Conservation (phyloP, 1,140 invertebrate genomes). For the Cherax quadricarinatus region DNA sequence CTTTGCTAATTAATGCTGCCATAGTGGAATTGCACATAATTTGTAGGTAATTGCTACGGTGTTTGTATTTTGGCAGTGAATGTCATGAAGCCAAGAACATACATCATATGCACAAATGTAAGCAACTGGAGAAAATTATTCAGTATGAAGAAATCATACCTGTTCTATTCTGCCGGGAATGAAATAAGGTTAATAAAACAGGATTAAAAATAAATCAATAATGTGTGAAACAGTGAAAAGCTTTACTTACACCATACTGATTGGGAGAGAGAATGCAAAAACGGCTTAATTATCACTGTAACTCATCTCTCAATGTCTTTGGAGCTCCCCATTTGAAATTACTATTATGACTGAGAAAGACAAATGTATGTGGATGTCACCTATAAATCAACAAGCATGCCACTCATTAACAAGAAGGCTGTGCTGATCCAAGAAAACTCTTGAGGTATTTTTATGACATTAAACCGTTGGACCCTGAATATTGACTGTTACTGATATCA, state of each 20-base stretch:
- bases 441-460: neutral
- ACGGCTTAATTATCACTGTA: neutral
- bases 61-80: conserved; percentile 47
- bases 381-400: neutral
- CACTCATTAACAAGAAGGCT: neutral
- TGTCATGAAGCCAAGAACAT: conserved; percentile 33
- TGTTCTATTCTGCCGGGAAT: neutral
- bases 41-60: conserved; percentile 4
- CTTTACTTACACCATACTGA: neutral
- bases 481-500: too few species aligned
- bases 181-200: neutral
- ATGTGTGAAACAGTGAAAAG: neutral
- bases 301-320: neutral
- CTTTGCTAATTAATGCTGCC: conserved; percentile 28
- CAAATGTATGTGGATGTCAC: neutral
- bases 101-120: conserved; percentile 18
- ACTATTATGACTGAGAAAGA: neutral
- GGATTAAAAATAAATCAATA: neutral
- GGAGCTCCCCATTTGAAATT: neutral
- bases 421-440: neutral
- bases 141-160: neutral
- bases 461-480: too few species aligned
- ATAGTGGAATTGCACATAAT: conserved; percentile 58
- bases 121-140: neutral
- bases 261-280: neutral